phyloP scores from a whole-genome alignment of 2,113 vertebrate genomes.

The Apodemus sylvaticus region DNA sequence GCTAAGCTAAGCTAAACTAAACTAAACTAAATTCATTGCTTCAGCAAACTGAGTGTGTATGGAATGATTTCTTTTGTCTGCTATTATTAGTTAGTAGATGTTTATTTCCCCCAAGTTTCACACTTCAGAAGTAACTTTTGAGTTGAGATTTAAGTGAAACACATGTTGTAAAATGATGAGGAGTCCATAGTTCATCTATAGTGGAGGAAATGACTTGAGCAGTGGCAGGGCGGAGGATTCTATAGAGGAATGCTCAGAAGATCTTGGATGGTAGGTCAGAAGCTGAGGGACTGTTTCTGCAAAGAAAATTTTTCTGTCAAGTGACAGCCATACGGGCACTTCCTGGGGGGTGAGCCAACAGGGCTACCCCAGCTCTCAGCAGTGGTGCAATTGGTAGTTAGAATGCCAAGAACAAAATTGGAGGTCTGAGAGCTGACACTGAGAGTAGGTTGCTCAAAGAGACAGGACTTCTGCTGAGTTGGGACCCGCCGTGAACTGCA shows the following conservation, averaged over 20 bases:
- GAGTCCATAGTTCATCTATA: not conserved
- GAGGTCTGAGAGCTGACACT: not conserved
- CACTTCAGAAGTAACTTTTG: not conserved
- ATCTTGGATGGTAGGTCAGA: not conserved
- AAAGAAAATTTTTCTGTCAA: not conserved
- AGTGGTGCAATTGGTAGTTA: not conserved
- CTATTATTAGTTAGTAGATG: not conserved
- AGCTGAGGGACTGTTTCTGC: not conserved
- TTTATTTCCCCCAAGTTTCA: not conserved
- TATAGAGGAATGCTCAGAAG: not conserved
- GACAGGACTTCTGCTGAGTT: not conserved
- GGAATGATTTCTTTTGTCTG: not conserved
- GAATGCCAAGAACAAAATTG: not conserved
- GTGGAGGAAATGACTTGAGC: not conserved
- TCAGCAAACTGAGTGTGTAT: not conserved
- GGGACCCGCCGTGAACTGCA: not conserved
- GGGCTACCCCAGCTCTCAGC: not conserved
- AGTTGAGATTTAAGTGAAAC: constrained; percentile 5
- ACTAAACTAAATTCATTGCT: too few species aligned
- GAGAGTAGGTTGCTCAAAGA: not conserved
- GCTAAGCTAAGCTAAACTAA: too few species aligned
- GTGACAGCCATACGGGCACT: not conserved
- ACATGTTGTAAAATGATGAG: not conserved
- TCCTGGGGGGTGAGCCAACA: not conserved
- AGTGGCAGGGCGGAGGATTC: not conserved